A percentile compares a stretch with the other conserved stretches of the same genome.
Evolutionary conservation across 2,888 invertebrate genomes (phyloP).

Genomic region (Acleris holmiana): DNA sequence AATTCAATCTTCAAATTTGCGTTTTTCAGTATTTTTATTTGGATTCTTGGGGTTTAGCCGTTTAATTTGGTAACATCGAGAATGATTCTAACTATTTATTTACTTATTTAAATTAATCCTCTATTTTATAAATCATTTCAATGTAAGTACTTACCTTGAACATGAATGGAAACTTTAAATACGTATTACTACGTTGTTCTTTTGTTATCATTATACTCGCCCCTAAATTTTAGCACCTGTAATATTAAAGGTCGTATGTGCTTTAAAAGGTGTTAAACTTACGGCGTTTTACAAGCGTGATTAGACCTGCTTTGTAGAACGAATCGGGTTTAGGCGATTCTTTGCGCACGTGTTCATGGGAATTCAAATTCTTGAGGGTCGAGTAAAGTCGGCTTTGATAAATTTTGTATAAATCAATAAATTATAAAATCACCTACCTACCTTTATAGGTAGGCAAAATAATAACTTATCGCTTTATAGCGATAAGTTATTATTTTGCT

Average conservation of each 20-base stretch:
- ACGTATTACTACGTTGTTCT: slow-evolving; percentile 28
- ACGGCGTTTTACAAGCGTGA: slow-evolving; percentile 5
- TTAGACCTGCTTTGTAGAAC: slow-evolving; percentile 14
- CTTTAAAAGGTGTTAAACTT: background rate
- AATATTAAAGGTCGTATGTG: background rate
- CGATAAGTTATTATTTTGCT: too few species aligned
- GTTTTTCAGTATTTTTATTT: too few species aligned
- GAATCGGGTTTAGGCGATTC: slow-evolving; percentile 30
- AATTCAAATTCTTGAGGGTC: slow-evolving; percentile 27
- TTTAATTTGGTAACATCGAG: too few species aligned
- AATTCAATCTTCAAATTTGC: too few species aligned
- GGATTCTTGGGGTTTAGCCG: too few species aligned
- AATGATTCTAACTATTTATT: too few species aligned
- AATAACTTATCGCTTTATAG: too few species aligned
- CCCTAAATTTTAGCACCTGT: slow-evolving; percentile 4
- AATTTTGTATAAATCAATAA: background rate
- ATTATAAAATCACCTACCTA: too few species aligned
- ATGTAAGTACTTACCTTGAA: slow-evolving; percentile 14
- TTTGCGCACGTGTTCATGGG: slow-evolving; percentile 36
- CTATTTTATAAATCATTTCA: background rate
- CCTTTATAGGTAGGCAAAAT: too few species aligned
- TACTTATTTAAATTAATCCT: too few species aligned
- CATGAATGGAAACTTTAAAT: slow-evolving; percentile 27
- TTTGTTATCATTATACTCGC: slow-evolving; percentile 32
- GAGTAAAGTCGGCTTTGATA: slow-evolving; percentile 19